Evolutionary conservation across 1,140 invertebrate species (phyloP).

Genomic region (Brachionus plicatilis): DNA sequence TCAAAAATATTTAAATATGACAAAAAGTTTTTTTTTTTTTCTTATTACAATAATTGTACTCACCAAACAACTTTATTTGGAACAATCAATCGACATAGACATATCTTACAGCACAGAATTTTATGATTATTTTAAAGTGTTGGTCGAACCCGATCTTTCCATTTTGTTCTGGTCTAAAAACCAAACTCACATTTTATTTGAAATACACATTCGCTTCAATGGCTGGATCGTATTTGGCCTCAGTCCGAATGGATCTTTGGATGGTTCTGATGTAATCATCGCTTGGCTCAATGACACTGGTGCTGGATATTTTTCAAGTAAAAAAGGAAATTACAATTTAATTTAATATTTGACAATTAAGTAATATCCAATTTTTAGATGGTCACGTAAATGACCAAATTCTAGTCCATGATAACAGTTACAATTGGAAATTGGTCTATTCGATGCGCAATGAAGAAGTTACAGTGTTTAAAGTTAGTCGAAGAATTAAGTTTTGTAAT

Average conservation of each 20-base stretch:
- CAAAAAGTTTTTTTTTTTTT: background rate
- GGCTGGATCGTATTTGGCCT: constrained; percentile 76
- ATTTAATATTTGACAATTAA: constrained; percentile 41
- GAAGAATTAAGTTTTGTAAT: background rate
- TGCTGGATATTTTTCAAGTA: constrained; percentile 23
- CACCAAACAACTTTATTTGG: background rate
- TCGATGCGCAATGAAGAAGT: background rate
- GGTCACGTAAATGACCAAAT: background rate
- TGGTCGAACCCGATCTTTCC: background rate
- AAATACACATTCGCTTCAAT: constrained; percentile 57
- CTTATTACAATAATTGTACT: background rate
- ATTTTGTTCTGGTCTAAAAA: constrained; percentile 27
- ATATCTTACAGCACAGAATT: background rate
- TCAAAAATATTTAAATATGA: background rate
- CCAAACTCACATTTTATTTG: background rate
- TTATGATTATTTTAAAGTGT: background rate
- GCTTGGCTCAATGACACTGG: constrained; percentile 66
- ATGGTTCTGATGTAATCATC: constrained; percentile 70
- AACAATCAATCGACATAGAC: background rate
- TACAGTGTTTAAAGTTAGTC: background rate
- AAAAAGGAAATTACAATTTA: constrained; percentile 42
- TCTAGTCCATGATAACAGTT: background rate
- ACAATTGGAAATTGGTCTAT: background rate
- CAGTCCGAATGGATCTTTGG: constrained; percentile 70
- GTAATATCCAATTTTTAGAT: constrained; percentile 37